Evolutionary conservation across 2,888 invertebrate genomes (phyloP), one percentile per base, ranked within the genome.

Genomic region (Erynnis tages): DNA sequence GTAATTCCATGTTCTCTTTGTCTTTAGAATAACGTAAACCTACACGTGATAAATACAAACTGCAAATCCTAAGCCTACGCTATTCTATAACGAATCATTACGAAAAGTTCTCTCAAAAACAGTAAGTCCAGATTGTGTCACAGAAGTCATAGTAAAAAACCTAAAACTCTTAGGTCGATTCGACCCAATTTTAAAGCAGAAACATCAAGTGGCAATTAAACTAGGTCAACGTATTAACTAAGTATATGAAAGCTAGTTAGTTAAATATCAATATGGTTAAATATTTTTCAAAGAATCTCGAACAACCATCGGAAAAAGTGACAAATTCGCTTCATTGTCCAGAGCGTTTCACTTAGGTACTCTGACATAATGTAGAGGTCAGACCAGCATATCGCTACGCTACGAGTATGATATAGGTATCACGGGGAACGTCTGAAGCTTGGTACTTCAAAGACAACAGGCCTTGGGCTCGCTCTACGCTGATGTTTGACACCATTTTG

Each of bases 371-470:
- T 41, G n/a, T 23, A 41, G 41, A 43, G 49, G 41, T 49, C 41
- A 49, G 34, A 49, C 25, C 10, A 43, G 27, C 40, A 27, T 13
- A 43, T 27, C 16, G 16, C 37, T 49, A 49, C 34, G 27, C 25
- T 49, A 41, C 40, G 32, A 40, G 40, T 41, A 49, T 35, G 34
- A 49, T 49, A 49, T 14, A n/a, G n/a, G n/a, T n/a, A 50, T 19
- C 34, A 27, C 35, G 50, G 41, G 17, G 11, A 25, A 40, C 13
- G 32, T 32, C 49, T 49, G 50, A 50, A 50, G 35, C 34, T 29
- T 11, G 38, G 29, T 35, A 50, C 49, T 50, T 50, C 49, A 50
- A 43, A 50, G 49, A 50, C 41, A 43, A 50, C 49, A 41, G 49
- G 41, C 49, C 48, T 48, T 49, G 40, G 41, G 49, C 41, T 41